A percentile compares a stretch with the other conserved stretches of the same genome.
Conservation (phyloP, 2,797 vertebrate species). For the Oreochromis mossambicus region DNA sequence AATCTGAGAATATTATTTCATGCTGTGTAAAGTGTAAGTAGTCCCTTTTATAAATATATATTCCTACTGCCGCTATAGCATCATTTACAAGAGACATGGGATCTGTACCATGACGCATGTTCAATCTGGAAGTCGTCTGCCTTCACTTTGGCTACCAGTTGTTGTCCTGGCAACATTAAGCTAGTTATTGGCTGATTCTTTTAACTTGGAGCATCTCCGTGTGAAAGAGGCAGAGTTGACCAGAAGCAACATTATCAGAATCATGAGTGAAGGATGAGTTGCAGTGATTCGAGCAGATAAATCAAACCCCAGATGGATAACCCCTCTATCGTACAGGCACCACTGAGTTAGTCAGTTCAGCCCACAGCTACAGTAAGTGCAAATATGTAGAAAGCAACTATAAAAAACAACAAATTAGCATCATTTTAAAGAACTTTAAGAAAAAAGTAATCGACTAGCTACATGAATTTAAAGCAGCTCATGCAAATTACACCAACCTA, state of each 20-base stretch:
- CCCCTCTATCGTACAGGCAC: background rate
- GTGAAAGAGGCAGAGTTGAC: background rate
- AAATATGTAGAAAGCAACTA: background rate
- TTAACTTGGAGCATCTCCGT: background rate
- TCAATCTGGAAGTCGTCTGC: background rate
- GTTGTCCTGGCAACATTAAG: background rate
- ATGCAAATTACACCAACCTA: background rate
- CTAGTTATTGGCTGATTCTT: background rate
- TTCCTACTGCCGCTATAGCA: background rate
- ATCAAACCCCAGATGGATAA: background rate
- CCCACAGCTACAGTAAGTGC: background rate
- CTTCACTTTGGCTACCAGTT: background rate
- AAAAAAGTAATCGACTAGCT: background rate
- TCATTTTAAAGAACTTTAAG: background rate
- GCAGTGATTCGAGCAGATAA: background rate
- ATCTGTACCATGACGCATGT: background rate
- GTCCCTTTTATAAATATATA: background rate
- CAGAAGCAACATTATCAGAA: background rate
- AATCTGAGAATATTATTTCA: background rate
- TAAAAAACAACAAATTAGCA: background rate
- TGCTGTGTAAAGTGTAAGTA: background rate
- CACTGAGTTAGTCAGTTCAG: background rate
- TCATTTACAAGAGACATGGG: background rate
- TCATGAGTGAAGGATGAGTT: background rate
- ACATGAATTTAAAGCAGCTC: background rate